phyloP scores from a whole-genome alignment of 2,113 vertebrate species.

The Kryptolebias marmoratus region DNA sequence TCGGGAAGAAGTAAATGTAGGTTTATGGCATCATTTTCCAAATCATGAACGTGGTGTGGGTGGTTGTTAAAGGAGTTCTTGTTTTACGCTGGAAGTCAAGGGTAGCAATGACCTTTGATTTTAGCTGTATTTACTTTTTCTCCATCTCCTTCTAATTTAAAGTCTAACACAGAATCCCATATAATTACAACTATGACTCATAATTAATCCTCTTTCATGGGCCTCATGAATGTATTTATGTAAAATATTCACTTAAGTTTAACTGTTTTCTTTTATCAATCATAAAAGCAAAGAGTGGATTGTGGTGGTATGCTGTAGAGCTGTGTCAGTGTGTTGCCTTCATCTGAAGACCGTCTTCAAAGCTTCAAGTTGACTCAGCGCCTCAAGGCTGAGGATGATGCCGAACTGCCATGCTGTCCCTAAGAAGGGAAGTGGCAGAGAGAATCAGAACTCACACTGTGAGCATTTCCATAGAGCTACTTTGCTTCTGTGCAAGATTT shows the following conservation, averaged over 20 bases:
- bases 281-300: slow-evolving; percentile 19
- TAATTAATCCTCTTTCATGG: slow-evolving; percentile 24
- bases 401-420: slow-evolving; percentile 46
- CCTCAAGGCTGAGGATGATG: slow-evolving; percentile 42
- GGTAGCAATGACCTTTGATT: slow-evolving; percentile 44
- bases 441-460: slow-evolving; percentile 52
- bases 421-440: slow-evolving; percentile 29
- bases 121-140: slow-evolving; percentile 43
- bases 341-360: slow-evolving; percentile 50
- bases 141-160: slow-evolving; percentile 6
- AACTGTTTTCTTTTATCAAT: slow-evolving; percentile 19
- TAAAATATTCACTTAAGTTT: slow-evolving; percentile 6
- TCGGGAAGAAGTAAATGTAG: slow-evolving; percentile 50
- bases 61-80: slow-evolving; percentile 48
- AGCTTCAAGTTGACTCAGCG: slow-evolving; percentile 38
- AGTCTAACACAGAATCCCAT: not conserved
- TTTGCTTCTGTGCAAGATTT: slow-evolving; percentile 62
- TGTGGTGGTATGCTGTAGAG: slow-evolving; percentile 9
- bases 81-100: slow-evolving; percentile 45
- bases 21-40: slow-evolving; percentile 66
- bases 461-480: slow-evolving; percentile 49
- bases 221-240: slow-evolving; percentile 32
- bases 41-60: slow-evolving; percentile 45
- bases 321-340: slow-evolving; percentile 4
- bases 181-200: slow-evolving; percentile 4